phyloP scores from a whole-genome alignment of 1,140 invertebrate species.

The Listronotus oregonensis region DNA sequence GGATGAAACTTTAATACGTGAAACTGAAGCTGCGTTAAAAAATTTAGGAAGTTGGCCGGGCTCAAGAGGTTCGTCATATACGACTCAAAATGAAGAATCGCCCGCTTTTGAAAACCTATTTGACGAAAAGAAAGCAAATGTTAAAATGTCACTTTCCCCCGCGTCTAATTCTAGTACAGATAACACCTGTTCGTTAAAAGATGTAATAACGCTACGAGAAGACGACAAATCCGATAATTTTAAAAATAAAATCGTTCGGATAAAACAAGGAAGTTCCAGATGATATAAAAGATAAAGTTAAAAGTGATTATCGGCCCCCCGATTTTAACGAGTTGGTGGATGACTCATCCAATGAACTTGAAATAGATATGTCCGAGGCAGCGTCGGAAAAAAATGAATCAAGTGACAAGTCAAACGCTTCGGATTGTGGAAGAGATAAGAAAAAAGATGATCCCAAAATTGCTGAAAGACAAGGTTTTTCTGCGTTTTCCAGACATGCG shows the following conservation, averaged over 20 bases:
- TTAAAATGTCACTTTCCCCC: conserved; percentile 68
- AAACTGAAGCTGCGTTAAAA: conserved; percentile 83
- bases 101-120: conserved; percentile 84
- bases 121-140: conserved; percentile 74
- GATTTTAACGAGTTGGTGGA: conserved; percentile 81
- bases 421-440: conserved; percentile 46
- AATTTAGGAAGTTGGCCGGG: conserved; percentile 80
- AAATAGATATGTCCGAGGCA: conserved; percentile 77
- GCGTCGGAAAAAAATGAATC: conserved; percentile 54
- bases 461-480: conserved; percentile 35
- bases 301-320: conserved; percentile 67
- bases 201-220: conserved; percentile 68
- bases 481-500: conserved; percentile 55
- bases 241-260: conserved; percentile 42
- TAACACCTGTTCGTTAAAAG: conserved; percentile 64
- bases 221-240: conserved; percentile 52
- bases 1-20: conserved; percentile 79
- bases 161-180: conserved; percentile 66
- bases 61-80: conserved; percentile 67
- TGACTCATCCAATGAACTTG: conserved; percentile 77
- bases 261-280: conserved; percentile 51
- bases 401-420: conserved; percentile 50
- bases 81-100: conserved; percentile 71
- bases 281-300: conserved; percentile 50
- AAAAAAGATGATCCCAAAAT: conserved; percentile 57